A percentile compares a stretch with the other conserved stretches of the same genome.
phyloP scores from a whole-genome alignment of 2,888 invertebrate genomes.

The Bugulina stolonifera region DNA sequence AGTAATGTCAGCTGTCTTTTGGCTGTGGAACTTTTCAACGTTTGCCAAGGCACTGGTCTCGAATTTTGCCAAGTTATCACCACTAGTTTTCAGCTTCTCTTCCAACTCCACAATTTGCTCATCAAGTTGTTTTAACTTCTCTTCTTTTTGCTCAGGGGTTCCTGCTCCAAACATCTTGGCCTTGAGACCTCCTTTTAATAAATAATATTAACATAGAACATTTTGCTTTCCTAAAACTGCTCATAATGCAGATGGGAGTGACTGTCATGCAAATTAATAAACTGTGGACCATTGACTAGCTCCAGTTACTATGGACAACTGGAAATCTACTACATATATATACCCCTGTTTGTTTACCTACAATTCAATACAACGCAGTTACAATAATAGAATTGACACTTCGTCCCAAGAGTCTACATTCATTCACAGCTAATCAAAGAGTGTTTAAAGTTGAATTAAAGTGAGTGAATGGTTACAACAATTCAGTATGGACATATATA shows the following conservation, averaged over 20 bases:
- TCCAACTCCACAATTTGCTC: slow-evolving; percentile 48
- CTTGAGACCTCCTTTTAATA: slow-evolving; percentile 44
- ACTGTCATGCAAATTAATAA: background rate
- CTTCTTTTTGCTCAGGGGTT: slow-evolving; percentile 48
- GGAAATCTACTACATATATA: no score
- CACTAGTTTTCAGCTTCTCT: slow-evolving; percentile 38
- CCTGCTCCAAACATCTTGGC: slow-evolving; percentile 49
- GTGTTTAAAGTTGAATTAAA: no score
- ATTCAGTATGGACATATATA: no score
- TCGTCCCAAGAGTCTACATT: no score
- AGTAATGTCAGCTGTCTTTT: slow-evolving; percentile 49
- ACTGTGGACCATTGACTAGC: background rate
- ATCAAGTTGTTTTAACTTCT: slow-evolving; percentile 47
- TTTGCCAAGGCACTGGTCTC: slow-evolving; percentile 45
- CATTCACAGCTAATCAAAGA: no score
- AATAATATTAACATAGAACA: no score
- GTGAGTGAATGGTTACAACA: no score
- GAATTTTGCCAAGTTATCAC: slow-evolving; percentile 43
- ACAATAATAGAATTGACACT: no score
- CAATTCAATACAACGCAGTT: no score
- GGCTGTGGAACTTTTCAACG: slow-evolving; percentile 48
- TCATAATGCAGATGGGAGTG: no score
- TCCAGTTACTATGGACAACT: no score
- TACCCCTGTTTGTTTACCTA: no score
- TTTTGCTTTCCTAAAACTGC: background rate